phyloP scores from a whole-genome alignment of 2,113 vertebrate species.

The Peromyscus leucopus region DNA sequence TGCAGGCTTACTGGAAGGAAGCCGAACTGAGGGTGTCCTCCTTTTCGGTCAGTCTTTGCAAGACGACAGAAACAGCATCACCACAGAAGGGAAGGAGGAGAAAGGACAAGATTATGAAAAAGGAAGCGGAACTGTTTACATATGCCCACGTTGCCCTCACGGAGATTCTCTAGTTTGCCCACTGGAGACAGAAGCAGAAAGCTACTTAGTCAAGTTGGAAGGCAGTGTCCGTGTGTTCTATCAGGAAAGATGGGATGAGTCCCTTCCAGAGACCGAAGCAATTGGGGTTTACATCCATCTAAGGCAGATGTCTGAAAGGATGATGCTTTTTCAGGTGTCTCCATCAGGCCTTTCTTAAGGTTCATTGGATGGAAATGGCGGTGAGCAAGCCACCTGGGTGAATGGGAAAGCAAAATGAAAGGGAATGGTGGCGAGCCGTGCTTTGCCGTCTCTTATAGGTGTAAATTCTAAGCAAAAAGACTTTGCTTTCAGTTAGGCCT shows the following conservation, averaged over 20 bases:
- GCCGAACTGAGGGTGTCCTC: not conserved
- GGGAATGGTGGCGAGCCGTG: not conserved
- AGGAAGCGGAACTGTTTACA: not conserved
- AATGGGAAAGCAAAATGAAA: conserved; percentile 59
- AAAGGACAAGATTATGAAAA: not conserved
- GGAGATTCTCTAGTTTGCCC: conserved; percentile 15
- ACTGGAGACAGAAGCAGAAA: not conserved
- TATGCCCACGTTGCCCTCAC: not conserved
- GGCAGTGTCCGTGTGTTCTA: not conserved
- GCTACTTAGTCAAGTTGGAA: not conserved
- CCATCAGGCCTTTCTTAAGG: not conserved
- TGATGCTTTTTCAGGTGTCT: conserved; percentile 61
- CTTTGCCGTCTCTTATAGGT: conserved; percentile 36
- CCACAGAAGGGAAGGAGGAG: not conserved
- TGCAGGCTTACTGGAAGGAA: conserved; percentile 50
- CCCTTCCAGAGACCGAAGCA: not conserved
- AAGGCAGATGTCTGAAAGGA: conserved; percentile 41
- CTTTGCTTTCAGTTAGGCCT: not conserved
- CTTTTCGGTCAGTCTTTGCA: not conserved
- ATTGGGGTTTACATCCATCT: not conserved
- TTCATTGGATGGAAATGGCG: conserved; percentile 32
- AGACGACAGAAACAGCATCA: not conserved
- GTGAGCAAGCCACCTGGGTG: not conserved
- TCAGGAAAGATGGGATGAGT: not conserved
- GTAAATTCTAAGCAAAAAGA: not conserved